A percentile compares a stretch with the other conserved stretches of the same genome.
These are phyloP conservation scores for Polyommatus iphigenia DNA, from an alignment of 2,888 invertebrate genomes.

Conservation along the genomic window DNA sequence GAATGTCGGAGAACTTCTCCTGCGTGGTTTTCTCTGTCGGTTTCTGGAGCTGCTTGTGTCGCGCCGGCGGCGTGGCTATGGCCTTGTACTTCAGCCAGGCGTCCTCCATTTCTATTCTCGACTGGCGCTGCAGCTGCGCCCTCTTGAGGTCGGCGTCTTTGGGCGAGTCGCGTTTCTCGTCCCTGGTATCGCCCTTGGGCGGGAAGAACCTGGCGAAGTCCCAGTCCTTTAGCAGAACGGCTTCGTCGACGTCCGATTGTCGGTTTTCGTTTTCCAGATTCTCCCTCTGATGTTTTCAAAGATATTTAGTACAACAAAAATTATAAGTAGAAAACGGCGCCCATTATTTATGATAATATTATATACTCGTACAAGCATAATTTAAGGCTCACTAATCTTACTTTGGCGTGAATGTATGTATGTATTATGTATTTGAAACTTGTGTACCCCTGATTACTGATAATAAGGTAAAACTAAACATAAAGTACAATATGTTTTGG, in stretches of 20 bases:
- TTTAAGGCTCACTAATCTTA: slow-evolving; percentile 72
- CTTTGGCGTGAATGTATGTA: slow-evolving; percentile 66
- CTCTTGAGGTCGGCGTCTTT: slow-evolving; percentile 69
- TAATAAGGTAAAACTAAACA: too few relatives aligned
- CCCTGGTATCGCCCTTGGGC: slow-evolving; percentile 62
- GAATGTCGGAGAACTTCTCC: slow-evolving; percentile 72
- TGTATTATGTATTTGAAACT: slow-evolving; percentile 10
- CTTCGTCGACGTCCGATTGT: slow-evolving; percentile 86
- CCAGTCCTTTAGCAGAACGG: slow-evolving; percentile 91
- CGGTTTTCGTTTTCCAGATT: slow-evolving; percentile 63
- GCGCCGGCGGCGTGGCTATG: slow-evolving; percentile 66
- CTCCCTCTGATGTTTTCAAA: slow-evolving; percentile 69
- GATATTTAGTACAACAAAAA: slow-evolving; percentile 73
- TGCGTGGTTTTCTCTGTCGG: slow-evolving; percentile 64
- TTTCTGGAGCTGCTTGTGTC: slow-evolving; percentile 67
- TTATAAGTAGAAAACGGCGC: slow-evolving; percentile 49
- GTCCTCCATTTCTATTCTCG: slow-evolving; percentile 72
- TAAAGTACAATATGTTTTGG: too few relatives aligned
- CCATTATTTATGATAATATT: slow-evolving; percentile 34
- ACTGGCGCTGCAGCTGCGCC: slow-evolving; percentile 68
- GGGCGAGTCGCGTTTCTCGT: slow-evolving; percentile 59
- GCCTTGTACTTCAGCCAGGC: slow-evolving; percentile 71
- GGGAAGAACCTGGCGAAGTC: slow-evolving; percentile 93
- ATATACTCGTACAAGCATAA: slow-evolving; percentile 36
- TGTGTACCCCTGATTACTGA: neutral